phyloP scores from a whole-genome alignment of 2,113 vertebrate genomes.

The Zootoca vivipara region DNA sequence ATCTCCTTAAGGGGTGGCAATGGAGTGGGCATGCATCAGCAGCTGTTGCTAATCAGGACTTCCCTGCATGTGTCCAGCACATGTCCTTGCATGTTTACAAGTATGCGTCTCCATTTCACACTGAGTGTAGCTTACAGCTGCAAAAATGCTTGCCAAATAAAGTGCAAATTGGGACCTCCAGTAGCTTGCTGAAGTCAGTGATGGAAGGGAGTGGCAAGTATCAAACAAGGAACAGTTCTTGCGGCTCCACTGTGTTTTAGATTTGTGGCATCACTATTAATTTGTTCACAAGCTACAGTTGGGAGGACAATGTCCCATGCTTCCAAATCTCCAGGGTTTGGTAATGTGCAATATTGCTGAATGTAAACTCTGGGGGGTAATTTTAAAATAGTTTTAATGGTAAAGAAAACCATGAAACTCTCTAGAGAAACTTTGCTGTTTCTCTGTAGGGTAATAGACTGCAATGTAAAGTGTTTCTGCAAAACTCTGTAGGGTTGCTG shows the following conservation, averaged over 20 bases:
- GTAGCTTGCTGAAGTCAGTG: background rate
- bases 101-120: background rate
- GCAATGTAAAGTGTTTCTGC: background rate
- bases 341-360: background rate
- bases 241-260: background rate
- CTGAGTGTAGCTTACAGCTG: background rate
- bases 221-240: background rate
- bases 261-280: background rate
- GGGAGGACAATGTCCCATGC: background rate
- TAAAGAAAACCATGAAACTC: background rate
- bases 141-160: background rate
- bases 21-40: background rate
- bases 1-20: background rate
- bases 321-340: background rate
- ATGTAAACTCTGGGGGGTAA: background rate
- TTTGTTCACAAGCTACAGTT: background rate
- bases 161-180: background rate
- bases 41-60: background rate
- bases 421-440: background rate
- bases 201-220: background rate
- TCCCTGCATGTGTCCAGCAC: background rate
- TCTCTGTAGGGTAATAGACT: background rate
- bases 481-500: background rate
- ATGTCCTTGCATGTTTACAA: background rate
- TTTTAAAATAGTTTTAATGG: background rate